Evolutionary conservation across 2,888 invertebrate genomes (phyloP).

Genomic region (Tachina grossa): DNA sequence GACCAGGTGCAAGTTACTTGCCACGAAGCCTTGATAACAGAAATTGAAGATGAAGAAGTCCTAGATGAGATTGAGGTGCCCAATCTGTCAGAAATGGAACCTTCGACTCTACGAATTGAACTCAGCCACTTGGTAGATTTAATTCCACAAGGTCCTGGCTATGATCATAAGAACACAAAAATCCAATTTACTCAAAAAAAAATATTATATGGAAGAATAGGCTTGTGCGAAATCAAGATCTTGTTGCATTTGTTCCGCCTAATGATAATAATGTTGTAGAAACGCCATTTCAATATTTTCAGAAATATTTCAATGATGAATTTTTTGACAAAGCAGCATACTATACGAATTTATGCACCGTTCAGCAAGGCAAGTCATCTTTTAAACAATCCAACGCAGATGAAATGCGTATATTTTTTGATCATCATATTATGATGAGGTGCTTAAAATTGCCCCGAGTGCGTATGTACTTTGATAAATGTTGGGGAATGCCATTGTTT

Average conservation of each 20-base stretch:
- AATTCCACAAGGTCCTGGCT: not conserved
- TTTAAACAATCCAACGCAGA: slow-evolving; percentile 18
- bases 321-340: slow-evolving; percentile 34
- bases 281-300: slow-evolving; percentile 35
- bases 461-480: no score
- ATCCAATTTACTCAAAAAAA: slow-evolving; percentile 24
- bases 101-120: slow-evolving; percentile 2
- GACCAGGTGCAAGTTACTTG: not conserved
- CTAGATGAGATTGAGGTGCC: slow-evolving; percentile 24
- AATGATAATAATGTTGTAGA: slow-evolving; percentile 22
- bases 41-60: slow-evolving; percentile 14
- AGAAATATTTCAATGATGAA: slow-evolving; percentile 31
- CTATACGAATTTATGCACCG: slow-evolving; percentile 15
- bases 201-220: slow-evolving; percentile 35
- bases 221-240: slow-evolving; percentile 3
- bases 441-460: no score
- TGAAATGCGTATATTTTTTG: slow-evolving; percentile 36
- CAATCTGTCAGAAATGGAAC: slow-evolving; percentile 12
- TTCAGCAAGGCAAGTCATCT: slow-evolving; percentile 25
- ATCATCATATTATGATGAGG: slow-evolving; percentile 42
- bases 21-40: slow-evolving; percentile 8
- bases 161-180: not conserved
- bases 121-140: slow-evolving; percentile 20
- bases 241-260: slow-evolving; percentile 20
- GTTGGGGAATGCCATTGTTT: slow-evolving; percentile 35